A percentile compares a stretch with the other conserved stretches of the same genome.
phyloP scores from a whole-genome alignment of 1,140 invertebrate genomes.

The Nasonia vitripennis region DNA sequence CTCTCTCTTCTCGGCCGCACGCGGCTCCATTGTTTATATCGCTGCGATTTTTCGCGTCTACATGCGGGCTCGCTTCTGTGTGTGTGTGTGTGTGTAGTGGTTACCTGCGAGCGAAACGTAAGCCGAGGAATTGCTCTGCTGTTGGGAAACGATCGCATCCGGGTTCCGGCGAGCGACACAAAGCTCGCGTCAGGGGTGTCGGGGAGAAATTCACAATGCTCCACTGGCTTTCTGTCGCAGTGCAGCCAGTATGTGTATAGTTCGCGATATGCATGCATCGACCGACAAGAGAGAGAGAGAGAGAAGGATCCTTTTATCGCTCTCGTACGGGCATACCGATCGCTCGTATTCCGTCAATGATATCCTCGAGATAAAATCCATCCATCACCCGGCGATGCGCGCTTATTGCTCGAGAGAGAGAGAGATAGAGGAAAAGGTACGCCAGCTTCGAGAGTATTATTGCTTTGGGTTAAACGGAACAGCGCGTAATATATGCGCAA shows the following conservation, averaged over 20 bases:
- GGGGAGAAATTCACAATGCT: conserved; percentile 27
- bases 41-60: background rate
- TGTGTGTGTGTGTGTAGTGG: background rate
- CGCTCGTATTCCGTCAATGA: background rate
- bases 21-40: background rate
- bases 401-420: background rate
- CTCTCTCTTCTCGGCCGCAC: background rate
- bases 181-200: background rate
- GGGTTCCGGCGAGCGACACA: background rate
- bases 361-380: conserved; percentile 33
- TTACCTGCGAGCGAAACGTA: background rate
- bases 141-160: conserved; percentile 21
- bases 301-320: background rate
- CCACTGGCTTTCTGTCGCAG: background rate
- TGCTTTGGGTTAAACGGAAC: background rate
- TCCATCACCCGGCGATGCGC: background rate
- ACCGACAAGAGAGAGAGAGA: background rate
- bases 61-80: background rate
- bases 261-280: background rate
- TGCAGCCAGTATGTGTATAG: background rate
- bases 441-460: background rate
- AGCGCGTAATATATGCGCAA: background rate
- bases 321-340: background rate
- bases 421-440: background rate
- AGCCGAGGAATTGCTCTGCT: conserved; percentile 8